Evolutionary conservation across 2,888 invertebrate species (phyloP).

Genomic region (Atethmia centrago): DNA sequence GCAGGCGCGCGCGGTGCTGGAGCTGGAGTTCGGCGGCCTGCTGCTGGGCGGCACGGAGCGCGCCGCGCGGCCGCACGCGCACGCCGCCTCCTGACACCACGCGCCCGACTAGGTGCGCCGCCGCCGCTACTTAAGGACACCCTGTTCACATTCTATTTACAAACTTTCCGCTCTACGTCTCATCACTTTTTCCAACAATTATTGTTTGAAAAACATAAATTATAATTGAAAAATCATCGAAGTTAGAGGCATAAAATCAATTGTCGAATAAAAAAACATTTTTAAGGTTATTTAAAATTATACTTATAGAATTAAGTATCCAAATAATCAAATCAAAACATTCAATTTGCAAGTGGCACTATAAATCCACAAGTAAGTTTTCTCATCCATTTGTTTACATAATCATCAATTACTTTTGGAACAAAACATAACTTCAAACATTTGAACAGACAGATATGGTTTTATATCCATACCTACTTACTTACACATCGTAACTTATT

Average conservation of each 20-base stretch:
- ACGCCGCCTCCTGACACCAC: constrained; percentile 87
- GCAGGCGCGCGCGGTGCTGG: constrained; percentile 97
- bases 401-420: not conserved
- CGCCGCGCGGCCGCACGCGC: constrained; percentile 89
- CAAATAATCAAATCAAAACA: too few species aligned
- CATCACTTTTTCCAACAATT: too few species aligned
- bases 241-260: too few species aligned
- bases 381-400: not conserved
- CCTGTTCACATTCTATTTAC: too few species aligned
- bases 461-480: not conserved
- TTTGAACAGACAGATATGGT: not conserved
- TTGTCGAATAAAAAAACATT: too few species aligned
- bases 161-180: too few species aligned
- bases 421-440: not conserved
- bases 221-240: too few species aligned
- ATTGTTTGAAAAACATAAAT: too few species aligned
- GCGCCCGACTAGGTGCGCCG: constrained; percentile 61
- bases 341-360: not conserved
- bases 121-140: too few species aligned
- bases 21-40: constrained; percentile 97
- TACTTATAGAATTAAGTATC: too few species aligned
- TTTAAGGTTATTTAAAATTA: too few species aligned
- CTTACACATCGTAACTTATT: not conserved
- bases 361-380: not conserved
- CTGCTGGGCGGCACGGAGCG: constrained; percentile 96